Evolutionary conservation across 2,113 vertebrate genomes (phyloP).

Genomic region (Ciconia stormi): DNA sequence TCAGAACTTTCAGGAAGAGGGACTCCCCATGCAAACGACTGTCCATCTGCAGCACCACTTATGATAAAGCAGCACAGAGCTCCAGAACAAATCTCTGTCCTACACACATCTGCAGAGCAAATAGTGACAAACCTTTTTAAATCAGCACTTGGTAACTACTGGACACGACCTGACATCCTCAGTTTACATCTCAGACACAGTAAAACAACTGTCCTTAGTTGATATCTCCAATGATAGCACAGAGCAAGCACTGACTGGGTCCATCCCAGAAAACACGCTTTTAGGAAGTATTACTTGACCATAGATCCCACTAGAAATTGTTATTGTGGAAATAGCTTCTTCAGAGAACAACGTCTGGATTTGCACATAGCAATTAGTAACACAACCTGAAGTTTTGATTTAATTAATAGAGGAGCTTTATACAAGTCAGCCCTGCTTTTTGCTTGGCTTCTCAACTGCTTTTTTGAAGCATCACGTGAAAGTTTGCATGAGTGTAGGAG

Average conservation of each 20-base stretch:
- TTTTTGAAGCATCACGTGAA: slow-evolving; percentile 1
- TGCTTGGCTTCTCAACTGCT: neutral
- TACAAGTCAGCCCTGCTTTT: neutral
- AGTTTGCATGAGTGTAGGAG: neutral
- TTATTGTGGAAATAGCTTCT: neutral
- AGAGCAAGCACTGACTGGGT: neutral
- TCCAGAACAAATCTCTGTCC: neutral
- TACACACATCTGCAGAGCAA: neutral
- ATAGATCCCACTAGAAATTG: neutral
- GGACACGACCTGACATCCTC: neutral
- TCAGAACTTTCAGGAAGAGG: neutral
- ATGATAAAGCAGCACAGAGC: neutral
- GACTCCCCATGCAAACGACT: neutral
- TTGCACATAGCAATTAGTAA: neutral
- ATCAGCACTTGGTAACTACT: neutral
- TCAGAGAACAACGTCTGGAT: neutral
- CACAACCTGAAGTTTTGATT: neutral
- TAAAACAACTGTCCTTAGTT: neutral
- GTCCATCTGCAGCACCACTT: neutral
- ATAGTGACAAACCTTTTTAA: neutral
- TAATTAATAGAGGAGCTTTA: neutral
- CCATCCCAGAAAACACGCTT: neutral
- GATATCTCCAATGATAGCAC: neutral
- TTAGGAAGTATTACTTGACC: neutral
- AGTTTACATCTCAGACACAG: neutral